phyloP scores from a whole-genome alignment of 2,797 vertebrate species.

The Xyrichtys novacula region DNA sequence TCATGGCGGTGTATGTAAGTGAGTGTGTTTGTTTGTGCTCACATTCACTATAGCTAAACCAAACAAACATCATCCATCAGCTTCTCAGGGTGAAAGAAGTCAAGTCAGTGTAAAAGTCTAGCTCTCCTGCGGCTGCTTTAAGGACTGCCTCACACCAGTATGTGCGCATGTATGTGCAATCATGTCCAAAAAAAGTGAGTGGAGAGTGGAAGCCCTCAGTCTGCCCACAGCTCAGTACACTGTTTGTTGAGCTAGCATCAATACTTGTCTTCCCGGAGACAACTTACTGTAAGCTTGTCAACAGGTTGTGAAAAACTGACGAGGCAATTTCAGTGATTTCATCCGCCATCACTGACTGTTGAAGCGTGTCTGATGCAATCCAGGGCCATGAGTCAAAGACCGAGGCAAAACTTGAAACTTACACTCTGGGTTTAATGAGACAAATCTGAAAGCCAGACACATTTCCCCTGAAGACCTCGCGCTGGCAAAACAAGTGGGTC shows the following conservation, averaged over 20 bases:
- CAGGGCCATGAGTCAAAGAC: slow-evolving; percentile 49
- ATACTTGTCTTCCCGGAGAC: slow-evolving; percentile 52
- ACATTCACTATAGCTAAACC: slow-evolving; percentile 71
- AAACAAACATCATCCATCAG: slow-evolving; percentile 84
- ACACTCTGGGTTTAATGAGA: slow-evolving; percentile 41
- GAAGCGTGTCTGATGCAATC: slow-evolving; percentile 63
- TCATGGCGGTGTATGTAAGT: slow-evolving; percentile 23
- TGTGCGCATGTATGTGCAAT: slow-evolving; percentile 27
- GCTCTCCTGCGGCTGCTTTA: slow-evolving; percentile 60
- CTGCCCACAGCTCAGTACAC: slow-evolving; percentile 52
- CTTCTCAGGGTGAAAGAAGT: slow-evolving; percentile 77
- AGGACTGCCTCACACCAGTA: slow-evolving; percentile 53
- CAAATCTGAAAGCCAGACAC: slow-evolving; percentile 63
- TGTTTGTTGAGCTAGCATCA: slow-evolving; percentile 63
- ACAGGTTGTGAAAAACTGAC: slow-evolving; percentile 50
- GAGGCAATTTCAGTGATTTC: slow-evolving; percentile 62
- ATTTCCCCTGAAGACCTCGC: slow-evolving; percentile 37
- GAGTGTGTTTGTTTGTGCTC: slow-evolving; percentile 22
- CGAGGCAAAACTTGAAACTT: slow-evolving; percentile 45
- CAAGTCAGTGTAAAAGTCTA: slow-evolving; percentile 74
- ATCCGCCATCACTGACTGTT: slow-evolving; percentile 49
- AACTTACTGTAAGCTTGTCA: slow-evolving; percentile 55
- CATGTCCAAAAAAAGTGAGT: slow-evolving; percentile 34
- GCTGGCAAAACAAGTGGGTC: slow-evolving; percentile 40
- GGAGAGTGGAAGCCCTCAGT: slow-evolving; percentile 46